These are phyloP conservation scores for Mormoops blainvillei DNA, from an alignment of 2,113 vertebrate genomes.

Conservation along the genomic window DNA sequence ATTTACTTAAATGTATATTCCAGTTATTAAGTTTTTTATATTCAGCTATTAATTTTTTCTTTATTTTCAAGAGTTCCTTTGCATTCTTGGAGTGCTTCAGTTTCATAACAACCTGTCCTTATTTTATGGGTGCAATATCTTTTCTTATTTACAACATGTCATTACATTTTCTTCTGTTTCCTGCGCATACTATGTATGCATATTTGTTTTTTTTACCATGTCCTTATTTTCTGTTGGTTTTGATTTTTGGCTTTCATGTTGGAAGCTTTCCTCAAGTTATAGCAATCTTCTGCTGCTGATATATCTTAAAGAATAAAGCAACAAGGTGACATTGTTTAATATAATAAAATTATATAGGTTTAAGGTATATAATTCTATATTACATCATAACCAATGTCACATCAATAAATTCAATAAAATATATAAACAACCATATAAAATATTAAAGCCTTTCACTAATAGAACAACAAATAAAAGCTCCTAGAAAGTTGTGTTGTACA, in stretches of 20 bases:
- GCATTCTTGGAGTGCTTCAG: neutral
- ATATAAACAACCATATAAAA: too few relatives aligned
- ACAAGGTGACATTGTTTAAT: too few relatives aligned
- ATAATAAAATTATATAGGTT: too few relatives aligned
- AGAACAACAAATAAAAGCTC: neutral
- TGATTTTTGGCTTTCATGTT: neutral
- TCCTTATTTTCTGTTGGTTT: neutral
- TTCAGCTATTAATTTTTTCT: neutral
- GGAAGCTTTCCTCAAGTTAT: neutral
- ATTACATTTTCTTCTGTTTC: neutral
- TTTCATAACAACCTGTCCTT: neutral
- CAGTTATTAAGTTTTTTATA: slow-evolving; percentile 6
- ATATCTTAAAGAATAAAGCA: neutral
- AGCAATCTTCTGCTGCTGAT: neutral
- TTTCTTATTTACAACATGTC: neutral
- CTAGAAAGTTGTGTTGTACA: neutral
- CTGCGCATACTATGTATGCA: neutral
- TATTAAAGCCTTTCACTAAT: neutral
- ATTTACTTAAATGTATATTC: neutral
- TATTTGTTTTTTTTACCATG: neutral
- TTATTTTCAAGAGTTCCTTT: neutral
- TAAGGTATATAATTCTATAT: too few relatives aligned
- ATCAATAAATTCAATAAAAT: too few relatives aligned
- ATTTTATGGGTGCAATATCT: neutral
- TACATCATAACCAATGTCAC: too few relatives aligned